phyloP scores from a whole-genome alignment of 1,140 invertebrate species.

The Drosophila tristis region DNA sequence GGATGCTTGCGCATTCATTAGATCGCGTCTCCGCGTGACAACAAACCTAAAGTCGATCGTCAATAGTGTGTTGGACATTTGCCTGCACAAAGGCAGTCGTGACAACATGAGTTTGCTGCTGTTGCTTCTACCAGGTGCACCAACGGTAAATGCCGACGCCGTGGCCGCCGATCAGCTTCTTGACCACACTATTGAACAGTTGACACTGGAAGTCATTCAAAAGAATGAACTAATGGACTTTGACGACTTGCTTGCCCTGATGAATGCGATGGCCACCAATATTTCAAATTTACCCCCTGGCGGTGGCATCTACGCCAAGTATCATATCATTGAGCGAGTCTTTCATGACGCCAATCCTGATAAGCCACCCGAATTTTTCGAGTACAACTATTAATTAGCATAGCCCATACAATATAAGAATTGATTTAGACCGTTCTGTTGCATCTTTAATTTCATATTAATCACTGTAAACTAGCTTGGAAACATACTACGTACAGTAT shows the following conservation, averaged over 20 bases:
- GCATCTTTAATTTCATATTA: too few relatives aligned
- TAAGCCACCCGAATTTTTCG: slow-evolving; percentile 2
- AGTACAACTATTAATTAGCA: not conserved
- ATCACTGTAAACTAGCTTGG: too few relatives aligned
- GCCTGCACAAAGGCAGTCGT: slow-evolving; percentile 26
- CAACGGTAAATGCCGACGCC: slow-evolving; percentile 5
- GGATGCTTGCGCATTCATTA: slow-evolving; percentile 13
- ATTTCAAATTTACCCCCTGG: slow-evolving; percentile 27
- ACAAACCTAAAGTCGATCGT: slow-evolving; percentile 13
- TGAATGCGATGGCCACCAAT: slow-evolving; percentile 6
- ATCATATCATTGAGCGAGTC: slow-evolving; percentile 8
- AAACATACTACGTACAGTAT: too few relatives aligned
- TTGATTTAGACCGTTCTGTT: too few relatives aligned
- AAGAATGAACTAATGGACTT: slow-evolving; percentile 28
- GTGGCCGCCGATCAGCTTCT: slow-evolving; percentile 2
- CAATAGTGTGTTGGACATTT: slow-evolving; percentile 27
- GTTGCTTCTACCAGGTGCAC: slow-evolving; percentile 17
- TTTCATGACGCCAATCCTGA: slow-evolving; percentile 18
- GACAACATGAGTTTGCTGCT: slow-evolving; percentile 34
- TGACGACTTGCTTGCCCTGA: not conserved
- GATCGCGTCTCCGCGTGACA: slow-evolving; percentile 13
- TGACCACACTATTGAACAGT: slow-evolving; percentile 3
- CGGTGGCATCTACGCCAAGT: slow-evolving; percentile 23
- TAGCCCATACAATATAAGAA: too few relatives aligned
- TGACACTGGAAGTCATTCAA: slow-evolving; percentile 13